Base-by-base conservation (phyloP, 2,888 invertebrate species). In the Nemurella pictetii region DNA sequence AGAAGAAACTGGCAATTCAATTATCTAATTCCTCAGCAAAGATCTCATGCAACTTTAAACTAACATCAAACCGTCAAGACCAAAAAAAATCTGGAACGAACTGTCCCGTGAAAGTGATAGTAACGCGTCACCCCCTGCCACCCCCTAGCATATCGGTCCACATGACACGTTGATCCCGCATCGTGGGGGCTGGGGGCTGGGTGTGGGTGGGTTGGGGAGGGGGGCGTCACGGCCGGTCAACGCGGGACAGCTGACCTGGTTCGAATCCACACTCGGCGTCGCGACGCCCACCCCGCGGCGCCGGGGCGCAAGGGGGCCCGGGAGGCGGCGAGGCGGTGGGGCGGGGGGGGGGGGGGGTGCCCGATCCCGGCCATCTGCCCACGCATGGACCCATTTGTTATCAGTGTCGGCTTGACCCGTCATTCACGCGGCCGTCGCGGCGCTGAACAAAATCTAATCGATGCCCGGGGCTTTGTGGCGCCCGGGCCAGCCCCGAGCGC, bases 311-410 rank as follows among this genome's bases (percentile, higher is more conserved):
- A 20, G 72, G 20, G 72, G 20, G n/a, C 29, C 78, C 20, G 26
- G 72, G 20, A 82, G 20, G n/a, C 29, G 80, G n/a, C 28, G 78
- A 35, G 32, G 28, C 27, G n/a, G 32, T 28, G 72, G 72, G n/a
- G 81, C n/a, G 27, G 84, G 35, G 30, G 74, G 27, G 15, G 82
- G 75, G 12, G 29, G 30, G 73, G 80, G 73, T 29, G 82, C 74
- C 9, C 81, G 85, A 85, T 85, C 86, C 86, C 85, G 86, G 86
- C 55, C 55, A 55, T 55, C 55, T 55, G 55, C 85, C 85, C 85
- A 86, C 83, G 85, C 84, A 85, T 77, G 84, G 84, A 83, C 84
- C 83, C 82, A 84, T 85, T 85, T 85, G 55, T 55, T 55, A 55
- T 55, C 55, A 20, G 55, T 85, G 85, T 78, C 28, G 83, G 75